Evolutionary conservation across 2,888 invertebrate species (phyloP).

Genomic region (Drosophila phalerata): DNA sequence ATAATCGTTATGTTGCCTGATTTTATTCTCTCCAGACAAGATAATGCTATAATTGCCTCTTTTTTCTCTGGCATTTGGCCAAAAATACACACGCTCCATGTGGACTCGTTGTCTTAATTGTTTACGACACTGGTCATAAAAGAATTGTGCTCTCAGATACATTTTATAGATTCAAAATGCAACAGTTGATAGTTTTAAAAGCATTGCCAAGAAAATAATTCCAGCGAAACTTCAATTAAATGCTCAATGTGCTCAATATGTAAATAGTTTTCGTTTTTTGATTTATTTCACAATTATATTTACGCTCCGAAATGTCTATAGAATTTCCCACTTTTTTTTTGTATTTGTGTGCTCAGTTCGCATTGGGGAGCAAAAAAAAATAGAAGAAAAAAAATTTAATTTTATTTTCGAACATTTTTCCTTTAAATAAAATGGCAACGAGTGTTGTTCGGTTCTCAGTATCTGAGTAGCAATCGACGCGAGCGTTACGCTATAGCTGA

Average conservation of each 20-base stretch:
- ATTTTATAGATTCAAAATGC: conserved; percentile 5
- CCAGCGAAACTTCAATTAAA: conserved; percentile 15
- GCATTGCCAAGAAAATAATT: conserved; percentile 6
- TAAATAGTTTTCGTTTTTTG: conserved; percentile 18
- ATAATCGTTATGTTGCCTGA: neutral
- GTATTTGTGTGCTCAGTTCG: conserved; percentile 22
- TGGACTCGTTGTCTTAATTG: conserved; percentile 21
- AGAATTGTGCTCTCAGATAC: neutral
- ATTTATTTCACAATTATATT: conserved; percentile 22
- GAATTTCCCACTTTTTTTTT: conserved; percentile 38
- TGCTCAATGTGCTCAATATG: neutral
- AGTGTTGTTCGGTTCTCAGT: conserved; percentile 62
- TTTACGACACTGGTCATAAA: conserved; percentile 16
- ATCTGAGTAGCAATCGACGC: conserved; percentile 70
- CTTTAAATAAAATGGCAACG: conserved; percentile 64
- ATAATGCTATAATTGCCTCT: neutral
- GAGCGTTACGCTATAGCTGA: conserved; percentile 65
- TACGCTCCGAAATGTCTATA: conserved; percentile 28
- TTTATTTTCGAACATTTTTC: conserved; percentile 62
- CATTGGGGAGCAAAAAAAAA: conserved; percentile 9
- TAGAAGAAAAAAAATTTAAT: conserved; percentile 27
- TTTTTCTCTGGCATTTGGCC: conserved; percentile 50
- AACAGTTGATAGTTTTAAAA: conserved; percentile 10
- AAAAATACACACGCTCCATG: conserved; percentile 54
- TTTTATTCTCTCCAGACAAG: conserved; percentile 1